phyloP scores from a whole-genome alignment of 2,797 vertebrate species.

The Leptoclinus maculatus region DNA sequence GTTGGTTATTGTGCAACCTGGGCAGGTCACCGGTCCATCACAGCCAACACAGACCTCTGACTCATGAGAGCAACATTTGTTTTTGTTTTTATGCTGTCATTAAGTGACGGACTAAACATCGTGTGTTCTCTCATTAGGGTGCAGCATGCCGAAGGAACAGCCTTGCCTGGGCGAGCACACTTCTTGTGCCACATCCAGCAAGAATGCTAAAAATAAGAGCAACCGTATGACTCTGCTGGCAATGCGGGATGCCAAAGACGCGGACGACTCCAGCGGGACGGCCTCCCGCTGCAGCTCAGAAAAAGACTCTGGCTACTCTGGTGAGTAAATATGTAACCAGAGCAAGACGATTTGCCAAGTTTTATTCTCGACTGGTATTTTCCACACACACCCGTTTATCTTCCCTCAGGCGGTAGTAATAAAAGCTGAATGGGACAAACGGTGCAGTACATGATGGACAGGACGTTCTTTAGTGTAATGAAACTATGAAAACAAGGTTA shows the following conservation, averaged over 20 bases:
- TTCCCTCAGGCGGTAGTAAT: neutral
- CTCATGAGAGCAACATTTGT: neutral
- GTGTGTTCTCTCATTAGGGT: slow-evolving; percentile 42
- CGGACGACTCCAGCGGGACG: slow-evolving; percentile 40
- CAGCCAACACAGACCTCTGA: neutral
- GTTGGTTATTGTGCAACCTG: neutral
- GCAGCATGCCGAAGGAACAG: slow-evolving; percentile 77
- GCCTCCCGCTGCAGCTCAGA: slow-evolving; percentile 79
- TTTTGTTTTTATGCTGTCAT: neutral
- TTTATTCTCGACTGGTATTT: neutral
- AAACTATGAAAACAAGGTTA: neutral
- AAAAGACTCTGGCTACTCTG: slow-evolving; percentile 85
- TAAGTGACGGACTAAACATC: slow-evolving; percentile 3
- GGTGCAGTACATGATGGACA: neutral
- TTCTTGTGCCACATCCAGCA: slow-evolving; percentile 59
- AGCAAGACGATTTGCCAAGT: neutral
- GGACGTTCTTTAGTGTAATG: neutral
- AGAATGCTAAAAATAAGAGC: slow-evolving; percentile 78
- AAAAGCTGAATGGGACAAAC: neutral
- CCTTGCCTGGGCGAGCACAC: slow-evolving; percentile 36
- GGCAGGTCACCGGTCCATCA: neutral
- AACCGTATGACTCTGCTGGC: slow-evolving; percentile 70
- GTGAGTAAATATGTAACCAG: slow-evolving; percentile 54
- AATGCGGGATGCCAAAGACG: slow-evolving; percentile 45
- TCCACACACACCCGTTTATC: neutral